Conservation (phyloP, 2,888 invertebrate species). For the Drosophila algonquin region DNA sequence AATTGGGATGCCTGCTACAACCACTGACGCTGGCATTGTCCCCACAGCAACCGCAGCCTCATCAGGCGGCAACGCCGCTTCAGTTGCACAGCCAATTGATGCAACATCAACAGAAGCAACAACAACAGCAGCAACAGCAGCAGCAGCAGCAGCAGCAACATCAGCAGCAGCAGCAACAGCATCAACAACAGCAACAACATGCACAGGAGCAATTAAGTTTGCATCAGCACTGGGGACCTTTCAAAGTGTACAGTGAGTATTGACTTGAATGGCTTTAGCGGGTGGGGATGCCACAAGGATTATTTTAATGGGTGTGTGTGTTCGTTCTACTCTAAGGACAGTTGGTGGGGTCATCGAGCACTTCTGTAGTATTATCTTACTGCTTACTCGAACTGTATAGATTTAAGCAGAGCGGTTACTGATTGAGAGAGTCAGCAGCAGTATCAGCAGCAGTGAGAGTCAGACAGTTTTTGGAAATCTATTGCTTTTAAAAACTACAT, state of each 20-base stretch:
- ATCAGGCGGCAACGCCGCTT: slow-evolving; percentile 66
- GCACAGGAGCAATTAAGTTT: slow-evolving; percentile 79
- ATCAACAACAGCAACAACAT: slow-evolving; percentile 62
- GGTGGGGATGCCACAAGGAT: slow-evolving; percentile 5
- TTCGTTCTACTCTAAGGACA: not conserved
- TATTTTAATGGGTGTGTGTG: slow-evolving; percentile 7
- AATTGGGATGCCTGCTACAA: slow-evolving; percentile 65
- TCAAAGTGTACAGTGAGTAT: slow-evolving; percentile 84
- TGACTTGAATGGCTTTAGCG: slow-evolving; percentile 44
- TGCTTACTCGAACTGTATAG: no score
- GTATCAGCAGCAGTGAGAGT: no score
- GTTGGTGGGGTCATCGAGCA: not conserved
- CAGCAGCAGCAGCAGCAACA: slow-evolving; percentile 63
- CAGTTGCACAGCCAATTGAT: slow-evolving; percentile 76
- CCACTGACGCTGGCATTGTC: slow-evolving; percentile 80
- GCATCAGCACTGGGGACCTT: slow-evolving; percentile 83
- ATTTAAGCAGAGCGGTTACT: no score
- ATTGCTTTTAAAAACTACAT: no score
- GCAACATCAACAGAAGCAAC: slow-evolving; percentile 71
- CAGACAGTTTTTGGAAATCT: no score
- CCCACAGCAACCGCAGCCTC: slow-evolving; percentile 75
- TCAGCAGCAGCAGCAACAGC: slow-evolving; percentile 48
- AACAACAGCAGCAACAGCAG: slow-evolving; percentile 66
- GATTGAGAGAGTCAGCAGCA: no score
- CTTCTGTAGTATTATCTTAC: no score